Base-by-base conservation (phyloP, 2,113 vertebrate genomes). In the Anthoscopus minutus region DNA sequence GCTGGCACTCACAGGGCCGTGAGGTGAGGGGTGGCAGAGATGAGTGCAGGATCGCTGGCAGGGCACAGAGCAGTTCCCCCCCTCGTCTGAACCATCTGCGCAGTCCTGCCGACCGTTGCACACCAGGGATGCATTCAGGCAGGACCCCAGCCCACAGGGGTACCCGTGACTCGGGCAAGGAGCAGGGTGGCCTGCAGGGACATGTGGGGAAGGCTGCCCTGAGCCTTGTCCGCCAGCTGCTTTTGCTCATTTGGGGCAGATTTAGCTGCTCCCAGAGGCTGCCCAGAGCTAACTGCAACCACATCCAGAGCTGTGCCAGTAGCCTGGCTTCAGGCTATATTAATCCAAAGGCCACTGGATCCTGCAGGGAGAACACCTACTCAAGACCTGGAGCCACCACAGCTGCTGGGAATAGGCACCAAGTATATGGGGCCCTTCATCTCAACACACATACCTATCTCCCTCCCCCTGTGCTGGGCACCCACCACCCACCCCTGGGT, bases 41-140 rank as follows among this genome's bases (percentile, higher is more conserved):
- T 98, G 98, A 17, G 97, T 28, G 7, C 99, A 99, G 9, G 6
- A 87, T 12, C 8, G 86, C 9, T 62, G 88, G 82, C 97, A 98
- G 47, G 98, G 92, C 44, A 96, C 96, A 5, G 77, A 72, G 94
- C 99, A 99, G 61, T 95, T 96, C 0, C 80, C 86, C 1, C 97
- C 98, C 89, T 99, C 99, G 5, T 99, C 99, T 0, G 98, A 98
- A 10, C 98, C 91, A 9, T 99, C 98, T 0, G 19, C n/a, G n/a
- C 99, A 99, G 97, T 99, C 98, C 27, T 74, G 86, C 31, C 6
- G 51, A 23, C 98, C 82, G 18, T 99, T 93, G 14, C 99, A 99
- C 88, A 98, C 96, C 84, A 98, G 90, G n/a, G 82, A 80, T 17
- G 81, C 92, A 51, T 97, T 96, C 88, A 99, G 45, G 93, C 99